Evolutionary conservation across 2,113 vertebrate species (phyloP).

Genomic region (Geococcyx californianus): DNA sequence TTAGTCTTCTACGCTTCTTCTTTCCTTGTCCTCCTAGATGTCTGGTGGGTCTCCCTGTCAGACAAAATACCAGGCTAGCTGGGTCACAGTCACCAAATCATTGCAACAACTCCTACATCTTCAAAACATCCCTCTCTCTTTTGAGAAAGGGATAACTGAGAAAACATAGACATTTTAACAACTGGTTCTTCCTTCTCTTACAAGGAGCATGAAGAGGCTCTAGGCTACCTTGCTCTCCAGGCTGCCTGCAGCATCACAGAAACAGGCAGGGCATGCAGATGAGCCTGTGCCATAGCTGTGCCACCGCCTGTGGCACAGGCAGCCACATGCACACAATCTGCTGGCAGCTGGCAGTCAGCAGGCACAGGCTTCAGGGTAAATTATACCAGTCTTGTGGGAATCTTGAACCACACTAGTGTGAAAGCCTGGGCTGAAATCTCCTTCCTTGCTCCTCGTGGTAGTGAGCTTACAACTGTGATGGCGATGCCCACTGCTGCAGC

Average conservation of each 20-base stretch:
- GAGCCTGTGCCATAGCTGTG: not conserved
- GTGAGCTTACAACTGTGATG: not conserved
- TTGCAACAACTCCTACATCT: not conserved
- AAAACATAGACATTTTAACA: not conserved
- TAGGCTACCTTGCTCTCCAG: rapidly evolving
- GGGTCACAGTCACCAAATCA: not conserved
- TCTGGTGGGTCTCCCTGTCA: not conserved
- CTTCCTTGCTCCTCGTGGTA: not conserved
- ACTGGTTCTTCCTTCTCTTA: not conserved
- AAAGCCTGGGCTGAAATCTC: not conserved
- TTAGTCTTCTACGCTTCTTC: not conserved
- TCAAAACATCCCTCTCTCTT: not conserved
- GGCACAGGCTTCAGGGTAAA: not conserved
- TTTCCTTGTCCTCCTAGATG: not conserved
- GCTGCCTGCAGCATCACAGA: not conserved
- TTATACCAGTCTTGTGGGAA: not conserved
- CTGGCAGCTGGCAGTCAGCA: not conserved
- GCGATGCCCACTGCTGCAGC: not conserved
- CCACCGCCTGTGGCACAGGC: not conserved
- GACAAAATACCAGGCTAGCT: not conserved
- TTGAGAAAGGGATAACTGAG: not conserved
- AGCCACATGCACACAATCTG: not conserved
- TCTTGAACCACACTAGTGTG: not conserved
- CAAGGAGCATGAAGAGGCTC: not conserved
- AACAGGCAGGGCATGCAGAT: rapidly evolving